phyloP scores from a whole-genome alignment of 2,113 vertebrate genomes.

The Circaetus cinerascens region DNA sequence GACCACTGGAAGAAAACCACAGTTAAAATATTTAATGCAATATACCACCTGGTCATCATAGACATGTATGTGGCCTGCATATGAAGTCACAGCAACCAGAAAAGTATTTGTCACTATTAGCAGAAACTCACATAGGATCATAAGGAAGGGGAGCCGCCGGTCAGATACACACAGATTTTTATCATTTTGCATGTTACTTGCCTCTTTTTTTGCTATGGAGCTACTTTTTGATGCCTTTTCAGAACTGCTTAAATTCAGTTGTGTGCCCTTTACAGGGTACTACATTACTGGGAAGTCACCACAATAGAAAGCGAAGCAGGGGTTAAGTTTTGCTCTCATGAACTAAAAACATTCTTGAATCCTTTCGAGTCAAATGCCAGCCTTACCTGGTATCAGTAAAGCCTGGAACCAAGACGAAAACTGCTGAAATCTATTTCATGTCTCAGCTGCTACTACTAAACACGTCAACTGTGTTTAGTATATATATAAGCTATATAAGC shows the following conservation, averaged over 20 bases:
- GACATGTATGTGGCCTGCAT: not conserved
- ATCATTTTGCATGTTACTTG: not conserved
- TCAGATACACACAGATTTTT: not conserved
- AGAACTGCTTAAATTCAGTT: not conserved
- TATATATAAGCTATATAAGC: not conserved
- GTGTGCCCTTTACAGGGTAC: not conserved
- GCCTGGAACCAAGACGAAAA: not conserved
- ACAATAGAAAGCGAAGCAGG: not conserved
- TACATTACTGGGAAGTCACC: not conserved
- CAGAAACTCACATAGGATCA: not conserved
- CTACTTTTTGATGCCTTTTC: not conserved
- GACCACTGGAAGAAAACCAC: conserved; percentile 80
- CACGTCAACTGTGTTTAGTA: not conserved
- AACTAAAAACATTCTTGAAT: not conserved
- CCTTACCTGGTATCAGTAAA: not conserved
- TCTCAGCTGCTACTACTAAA: not conserved
- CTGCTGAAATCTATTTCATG: not conserved
- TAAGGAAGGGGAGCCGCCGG: not conserved
- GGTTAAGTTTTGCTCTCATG: not conserved
- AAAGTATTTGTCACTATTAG: not conserved
- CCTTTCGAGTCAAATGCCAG: not conserved
- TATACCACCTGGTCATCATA: not conserved
- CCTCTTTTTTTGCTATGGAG: not conserved
- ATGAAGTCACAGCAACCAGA: not conserved
- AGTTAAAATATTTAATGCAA: not conserved